Evolutionary conservation across 2,888 invertebrate genomes (phyloP), one percentile per base, ranked within the genome.

Genomic region (Lasioglossum malachurum): DNA sequence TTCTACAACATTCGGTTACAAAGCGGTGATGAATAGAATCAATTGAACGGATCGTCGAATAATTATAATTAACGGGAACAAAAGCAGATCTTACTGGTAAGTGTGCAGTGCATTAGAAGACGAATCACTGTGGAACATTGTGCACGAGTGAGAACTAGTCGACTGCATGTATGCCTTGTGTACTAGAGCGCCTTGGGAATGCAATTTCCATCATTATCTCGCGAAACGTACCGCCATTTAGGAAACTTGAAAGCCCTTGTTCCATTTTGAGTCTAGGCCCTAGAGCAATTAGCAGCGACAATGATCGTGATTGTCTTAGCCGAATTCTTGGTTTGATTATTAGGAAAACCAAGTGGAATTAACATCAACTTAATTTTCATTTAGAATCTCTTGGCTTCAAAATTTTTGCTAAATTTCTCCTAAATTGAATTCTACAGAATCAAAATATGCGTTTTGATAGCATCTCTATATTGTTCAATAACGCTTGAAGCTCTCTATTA

Each of bases 181-280:
- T 81, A 80, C 72, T 49, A 64, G 35, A 76, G 76, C 76, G 16
- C 38, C 75, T 46, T 31, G 44, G 38, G 74, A 83, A 86, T 78
- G 79, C 78, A 87, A 78, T 87, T 89, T 86, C 73, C 74, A 87
- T 82, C 78, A 82, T 87, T 89, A 84, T 78, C n/a, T 72, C 46
- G 74, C 73, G 60, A 83, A 90, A 85, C 80, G 75, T 84, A 85
- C 64, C 74, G 53, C 60, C 82, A 74, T 79, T 88, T 87, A 80
- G 38, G 31, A 64, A 23, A 53, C 31, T 75, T 86, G 85, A 78
- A 85, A 90, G 82, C 83, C 75, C 78, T 73, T 72, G 57, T 57
- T 64, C 64, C 57, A 78, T 84, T 84, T 67, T 64, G 69, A 69
- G 49, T 57, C 64, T 80, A 76, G 49, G 60, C 64, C 73, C 12